phyloP scores from a whole-genome alignment of 2,797 vertebrate species.

The Myioborus miniatus region DNA sequence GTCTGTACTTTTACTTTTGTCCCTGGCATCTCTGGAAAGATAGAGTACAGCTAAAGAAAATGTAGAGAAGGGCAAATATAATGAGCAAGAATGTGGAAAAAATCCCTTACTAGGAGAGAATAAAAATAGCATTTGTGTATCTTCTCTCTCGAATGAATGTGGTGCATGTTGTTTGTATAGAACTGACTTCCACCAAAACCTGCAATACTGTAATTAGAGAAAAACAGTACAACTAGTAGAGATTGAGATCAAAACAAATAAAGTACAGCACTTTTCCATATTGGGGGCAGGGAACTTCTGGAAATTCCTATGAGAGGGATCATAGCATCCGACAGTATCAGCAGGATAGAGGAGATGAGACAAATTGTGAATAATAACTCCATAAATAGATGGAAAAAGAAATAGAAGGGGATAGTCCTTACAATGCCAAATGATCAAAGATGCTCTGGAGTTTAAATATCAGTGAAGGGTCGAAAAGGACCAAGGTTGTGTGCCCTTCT shows the following conservation, averaged over 20 bases:
- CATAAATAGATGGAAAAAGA: not conserved
- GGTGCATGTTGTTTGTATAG: not conserved
- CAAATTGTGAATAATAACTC: not conserved
- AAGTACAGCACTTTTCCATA: not conserved
- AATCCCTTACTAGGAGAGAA: not conserved
- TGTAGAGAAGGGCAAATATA: not conserved
- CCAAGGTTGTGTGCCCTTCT: not conserved
- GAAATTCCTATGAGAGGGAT: not conserved
- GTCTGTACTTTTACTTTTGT: not conserved
- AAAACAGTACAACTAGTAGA: not conserved
- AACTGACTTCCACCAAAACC: not conserved
- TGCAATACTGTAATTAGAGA: not conserved
- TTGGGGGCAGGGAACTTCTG: not conserved
- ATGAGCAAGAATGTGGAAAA: not conserved
- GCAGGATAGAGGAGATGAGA: not conserved
- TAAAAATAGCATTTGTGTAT: not conserved
- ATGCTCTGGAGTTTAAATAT: not conserved
- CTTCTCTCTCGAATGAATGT: not conserved
- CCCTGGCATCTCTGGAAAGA: not conserved
- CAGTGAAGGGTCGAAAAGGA: not conserved
- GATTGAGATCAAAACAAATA: not conserved
- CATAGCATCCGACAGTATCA: not conserved
- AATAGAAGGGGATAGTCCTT: not conserved
- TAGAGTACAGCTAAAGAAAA: not conserved
- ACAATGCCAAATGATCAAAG: not conserved